phyloP scores from a whole-genome alignment of 1,140 invertebrate genomes.

The Spodoptera litura region DNA sequence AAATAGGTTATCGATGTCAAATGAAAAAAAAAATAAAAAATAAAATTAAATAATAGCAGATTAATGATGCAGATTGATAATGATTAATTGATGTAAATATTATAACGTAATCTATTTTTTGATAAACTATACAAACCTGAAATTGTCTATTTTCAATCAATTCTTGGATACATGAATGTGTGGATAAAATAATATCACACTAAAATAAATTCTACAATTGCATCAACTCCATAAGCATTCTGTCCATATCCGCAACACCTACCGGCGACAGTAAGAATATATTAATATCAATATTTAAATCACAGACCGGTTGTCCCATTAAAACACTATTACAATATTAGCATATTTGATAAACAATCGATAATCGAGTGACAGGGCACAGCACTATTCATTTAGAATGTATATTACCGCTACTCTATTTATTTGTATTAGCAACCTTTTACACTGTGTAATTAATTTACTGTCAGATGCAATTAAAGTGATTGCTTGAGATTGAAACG shows the following conservation, averaged over 20 bases:
- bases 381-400: constrained; percentile 57
- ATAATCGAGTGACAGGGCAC: constrained; percentile 54
- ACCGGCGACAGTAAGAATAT: constrained; percentile 50
- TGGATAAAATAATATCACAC: too few relatives aligned
- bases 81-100: too few relatives aligned
- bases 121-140: too few relatives aligned
- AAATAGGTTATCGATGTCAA: too few relatives aligned
- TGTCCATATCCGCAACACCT: constrained; percentile 45
- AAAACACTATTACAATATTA: constrained; percentile 63
- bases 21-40: too few relatives aligned
- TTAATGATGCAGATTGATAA: too few relatives aligned
- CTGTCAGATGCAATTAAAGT: constrained; percentile 37
- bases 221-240: constrained; percentile 34
- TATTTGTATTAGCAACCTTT: constrained; percentile 47
- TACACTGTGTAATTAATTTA: constrained; percentile 38
- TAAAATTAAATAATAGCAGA: too few relatives aligned
- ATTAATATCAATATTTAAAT: constrained; percentile 60
- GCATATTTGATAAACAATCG: constrained; percentile 64
- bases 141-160: too few relatives aligned
- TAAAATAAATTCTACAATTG: neutral
- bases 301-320: constrained; percentile 60
- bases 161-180: too few relatives aligned
- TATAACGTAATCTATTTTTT: too few relatives aligned
- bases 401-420: constrained; percentile 55
- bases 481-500: neutral